Evolutionary conservation across 1,140 invertebrate species (phyloP).

Genomic region (Drosophila persimilis): DNA sequence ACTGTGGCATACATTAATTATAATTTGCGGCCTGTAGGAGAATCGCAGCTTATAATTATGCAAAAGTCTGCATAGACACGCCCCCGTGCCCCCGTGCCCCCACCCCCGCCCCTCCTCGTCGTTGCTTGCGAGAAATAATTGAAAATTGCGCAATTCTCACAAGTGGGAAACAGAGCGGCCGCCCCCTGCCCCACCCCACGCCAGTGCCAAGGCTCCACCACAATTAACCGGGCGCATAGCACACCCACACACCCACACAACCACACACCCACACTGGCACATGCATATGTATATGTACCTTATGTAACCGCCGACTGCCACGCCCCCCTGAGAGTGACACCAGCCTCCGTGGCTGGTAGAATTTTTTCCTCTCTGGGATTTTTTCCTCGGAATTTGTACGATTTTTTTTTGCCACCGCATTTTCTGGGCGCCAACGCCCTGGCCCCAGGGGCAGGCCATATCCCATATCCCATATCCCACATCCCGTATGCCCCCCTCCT

Average conservation of each 20-base stretch:
- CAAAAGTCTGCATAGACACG: slow-evolving; percentile 49
- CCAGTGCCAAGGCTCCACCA: slow-evolving; percentile 33
- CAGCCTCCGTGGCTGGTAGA: slow-evolving; percentile 7
- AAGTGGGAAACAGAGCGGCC: slow-evolving; percentile 67
- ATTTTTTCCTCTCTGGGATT: slow-evolving; percentile 18
- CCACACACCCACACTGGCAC: slow-evolving; percentile 27
- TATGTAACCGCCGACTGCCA: slow-evolving; percentile 23
- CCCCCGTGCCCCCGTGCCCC: neutral
- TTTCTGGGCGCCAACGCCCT: slow-evolving; percentile 64
- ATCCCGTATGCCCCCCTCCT: too few species aligned
- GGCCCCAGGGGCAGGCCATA: slow-evolving; percentile 46
- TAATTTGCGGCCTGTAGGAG: slow-evolving; percentile 62
- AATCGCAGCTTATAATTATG: slow-evolving; percentile 79
- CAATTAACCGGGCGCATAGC: slow-evolving; percentile 73
- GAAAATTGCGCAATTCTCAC: slow-evolving; percentile 80
- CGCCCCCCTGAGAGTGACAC: slow-evolving; percentile 39
- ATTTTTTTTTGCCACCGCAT: slow-evolving; percentile 1
- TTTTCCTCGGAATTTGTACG: slow-evolving; percentile 27
- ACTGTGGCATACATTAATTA: slow-evolving; percentile 58
- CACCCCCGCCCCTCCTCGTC: neutral
- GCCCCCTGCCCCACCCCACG: too few species aligned
- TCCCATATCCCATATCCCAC: neutral
- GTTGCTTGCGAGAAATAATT: slow-evolving; percentile 70
- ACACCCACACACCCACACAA: slow-evolving; percentile 45
- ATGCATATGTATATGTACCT: neutral